These are phyloP conservation scores for Drosophila elegans DNA, from an alignment of 1,140 invertebrate genomes.

Conservation along the genomic window DNA sequence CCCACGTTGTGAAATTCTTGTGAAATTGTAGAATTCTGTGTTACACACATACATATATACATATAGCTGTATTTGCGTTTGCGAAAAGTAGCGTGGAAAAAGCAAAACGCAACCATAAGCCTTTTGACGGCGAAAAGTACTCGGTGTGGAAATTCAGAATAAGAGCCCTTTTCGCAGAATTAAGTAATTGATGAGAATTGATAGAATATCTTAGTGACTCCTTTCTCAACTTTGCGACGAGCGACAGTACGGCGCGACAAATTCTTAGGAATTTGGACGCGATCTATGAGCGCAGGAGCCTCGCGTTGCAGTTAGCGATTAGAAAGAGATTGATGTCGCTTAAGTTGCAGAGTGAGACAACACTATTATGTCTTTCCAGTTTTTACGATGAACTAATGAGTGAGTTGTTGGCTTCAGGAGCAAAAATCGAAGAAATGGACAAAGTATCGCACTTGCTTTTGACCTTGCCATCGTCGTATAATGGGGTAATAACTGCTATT, in stretches of 20 bases:
- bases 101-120: slow-evolving; percentile 4
- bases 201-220: slow-evolving; percentile 17
- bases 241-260: slow-evolving; percentile 8
- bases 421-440: slow-evolving; percentile 79
- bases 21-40: not conserved
- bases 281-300: slow-evolving; percentile 7
- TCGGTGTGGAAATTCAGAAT: slow-evolving; percentile 9
- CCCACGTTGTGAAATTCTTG: not conserved
- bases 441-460: slow-evolving; percentile 81
- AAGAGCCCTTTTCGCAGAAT: slow-evolving; percentile 4
- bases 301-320: slow-evolving; percentile 35
- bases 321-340: slow-evolving; percentile 76
- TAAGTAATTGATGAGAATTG: slow-evolving; percentile 9
- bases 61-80: not conserved
- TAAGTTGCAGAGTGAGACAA: slow-evolving; percentile 76
- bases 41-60: not conserved
- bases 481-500: slow-evolving; percentile 83
- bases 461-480: slow-evolving; percentile 76
- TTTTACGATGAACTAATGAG: slow-evolving; percentile 79
- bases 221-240: slow-evolving; percentile 13
- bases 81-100: not conserved
- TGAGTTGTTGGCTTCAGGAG: slow-evolving; percentile 77
- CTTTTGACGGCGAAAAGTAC: slow-evolving; percentile 10
- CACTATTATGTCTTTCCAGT: slow-evolving; percentile 71
- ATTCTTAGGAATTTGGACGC: slow-evolving; percentile 20